Evolutionary conservation across 2,113 vertebrate species (phyloP), one percentile per base, ranked within the genome.

Genomic region (Myiozetetes cayanensis): DNA sequence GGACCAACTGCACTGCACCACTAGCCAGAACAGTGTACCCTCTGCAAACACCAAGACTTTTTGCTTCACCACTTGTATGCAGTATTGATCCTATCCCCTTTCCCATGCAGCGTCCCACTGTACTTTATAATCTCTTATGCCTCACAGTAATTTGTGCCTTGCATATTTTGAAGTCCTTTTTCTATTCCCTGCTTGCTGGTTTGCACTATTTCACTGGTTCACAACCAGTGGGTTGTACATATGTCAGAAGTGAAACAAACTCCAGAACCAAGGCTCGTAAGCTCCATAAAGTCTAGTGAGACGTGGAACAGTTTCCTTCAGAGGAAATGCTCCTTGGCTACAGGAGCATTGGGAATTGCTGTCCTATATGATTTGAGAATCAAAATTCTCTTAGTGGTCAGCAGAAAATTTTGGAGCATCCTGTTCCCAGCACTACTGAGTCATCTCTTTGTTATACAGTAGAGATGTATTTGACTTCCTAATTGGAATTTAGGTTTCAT

Each of bases 401-500:
- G 31, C 19, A 62, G 76, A 75, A 70, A 87, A 35, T 46, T 95
- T 91, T 35, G 59, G 46, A 75, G 39, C 53, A 49, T 55, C 47
- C 74, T 93, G 18, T 92, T 91, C 71, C 44, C 67, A 85, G n/a
- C 50, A 53, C 28, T 75, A 68, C 49, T 77, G 67, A 93, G 19
- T 68, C 59, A 85, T 85, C 89, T 93, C 28, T 87, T 82, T 93
- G 89, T 59, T 23, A n/a, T 20, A 55, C 20, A 62, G 74, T 44
- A 63, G 63, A 73, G 39, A 82, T 58, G 14, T 68, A 35, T 90
- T 93, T 94, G 67, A 93, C 62, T 93, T 88, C 46, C 50, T 87
- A 46, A 77, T 44, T 91, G 63, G 77, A 94, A 77, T 93, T 94
- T 80, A 79, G 75, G 50, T 39, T 93, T 93, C 20, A 10, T 63